Base-by-base conservation (phyloP, 2,888 invertebrate species). In the Cosmorhoe ocellata region DNA sequence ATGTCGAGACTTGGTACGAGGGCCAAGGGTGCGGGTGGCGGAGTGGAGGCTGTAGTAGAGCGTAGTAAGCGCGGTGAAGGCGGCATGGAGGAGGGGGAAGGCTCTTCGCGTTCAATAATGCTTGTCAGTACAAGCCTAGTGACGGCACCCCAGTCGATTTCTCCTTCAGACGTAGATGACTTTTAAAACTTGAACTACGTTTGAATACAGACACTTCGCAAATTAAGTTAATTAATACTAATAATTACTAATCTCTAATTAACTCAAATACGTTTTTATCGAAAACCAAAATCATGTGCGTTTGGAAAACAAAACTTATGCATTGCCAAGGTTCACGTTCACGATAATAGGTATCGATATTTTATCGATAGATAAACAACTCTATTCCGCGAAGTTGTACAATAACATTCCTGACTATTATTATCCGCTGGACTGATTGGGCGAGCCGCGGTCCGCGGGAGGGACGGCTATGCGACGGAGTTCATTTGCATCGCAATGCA, bases 351-450 rank as follows among this genome's bases (percentile, higher is more conserved):
- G n/a, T n/a, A n/a, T 52, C 32, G 38, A 42, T 47, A 7, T 38
- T 41, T 48, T 60, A 51, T 63, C 61, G 62, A 61, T 61, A 62
- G 45, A 43, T 47, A 54, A 51, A 57, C 70, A 65, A 57, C 70
- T 71, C 70, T 74, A 71, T 63, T 63, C 63, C 61, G 67, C 69
- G 63, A 65, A 66, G 69, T 72, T 76, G 74, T 73, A 83, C 81
- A 84, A 84, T 84, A 82, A 82, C 82, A 85, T 84, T 84, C 80
- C 76, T 63, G 61, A 56, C 80, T 86, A 86, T 83, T 79, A 85
- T 85, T 87, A 84, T 66, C 66, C 67, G 64, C 66, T 74, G 71
- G 70, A 70, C 70, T 65, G 73, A 71, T 70, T 69, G 69, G 67
- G 60, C 66, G 69, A 64, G 68, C 69, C 63, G 65, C 51, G 68